phyloP scores from a whole-genome alignment of 30 jellyfish, hydroid and myxozoan species.

The Turritopsis rubra region DNA sequence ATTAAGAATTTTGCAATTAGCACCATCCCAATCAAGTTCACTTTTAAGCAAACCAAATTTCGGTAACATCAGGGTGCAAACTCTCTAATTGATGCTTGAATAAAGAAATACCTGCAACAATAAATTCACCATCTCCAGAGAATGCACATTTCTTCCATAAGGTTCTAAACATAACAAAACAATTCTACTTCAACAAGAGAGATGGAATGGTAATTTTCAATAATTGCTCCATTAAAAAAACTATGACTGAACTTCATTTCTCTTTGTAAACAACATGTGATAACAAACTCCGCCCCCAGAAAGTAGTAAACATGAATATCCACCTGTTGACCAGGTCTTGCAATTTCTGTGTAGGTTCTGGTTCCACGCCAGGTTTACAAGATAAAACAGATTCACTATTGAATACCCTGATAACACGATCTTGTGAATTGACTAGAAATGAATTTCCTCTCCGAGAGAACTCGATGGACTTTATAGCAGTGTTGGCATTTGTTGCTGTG shows the following conservation, averaged over 20 bases:
- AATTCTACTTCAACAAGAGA: background rate
- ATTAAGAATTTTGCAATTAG: too few relatives aligned
- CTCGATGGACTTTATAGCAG: conserved; percentile 91
- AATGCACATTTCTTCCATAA: conserved; percentile 95
- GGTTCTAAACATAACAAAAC: conserved; percentile 40
- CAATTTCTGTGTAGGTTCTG: conserved; percentile 85
- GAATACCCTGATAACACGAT: conserved; percentile 90
- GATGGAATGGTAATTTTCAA: background rate
- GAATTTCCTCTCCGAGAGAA: conserved; percentile 94
- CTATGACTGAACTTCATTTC: too few relatives aligned
- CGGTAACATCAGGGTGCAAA: too few relatives aligned
- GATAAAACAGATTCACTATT: conserved; percentile 68
- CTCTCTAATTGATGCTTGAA: too few relatives aligned
- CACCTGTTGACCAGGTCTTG: conserved; percentile 94
- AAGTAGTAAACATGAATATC: too few relatives aligned
- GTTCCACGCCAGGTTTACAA: conserved; percentile 54
- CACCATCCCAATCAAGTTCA: too few relatives aligned
- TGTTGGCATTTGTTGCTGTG: conserved; percentile 91
- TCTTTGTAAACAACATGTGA: too few relatives aligned
- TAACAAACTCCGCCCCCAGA: too few relatives aligned
- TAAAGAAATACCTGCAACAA: conserved; percentile 94
- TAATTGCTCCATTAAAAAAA: too few relatives aligned
- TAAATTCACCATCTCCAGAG: conserved; percentile 96
- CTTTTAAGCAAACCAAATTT: too few relatives aligned
- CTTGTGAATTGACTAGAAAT: conserved; percentile 86